Evolutionary conservation across 1,140 invertebrate genomes (phyloP), one percentile per base, ranked within the genome.

Genomic region (Drosophila lowei): DNA sequence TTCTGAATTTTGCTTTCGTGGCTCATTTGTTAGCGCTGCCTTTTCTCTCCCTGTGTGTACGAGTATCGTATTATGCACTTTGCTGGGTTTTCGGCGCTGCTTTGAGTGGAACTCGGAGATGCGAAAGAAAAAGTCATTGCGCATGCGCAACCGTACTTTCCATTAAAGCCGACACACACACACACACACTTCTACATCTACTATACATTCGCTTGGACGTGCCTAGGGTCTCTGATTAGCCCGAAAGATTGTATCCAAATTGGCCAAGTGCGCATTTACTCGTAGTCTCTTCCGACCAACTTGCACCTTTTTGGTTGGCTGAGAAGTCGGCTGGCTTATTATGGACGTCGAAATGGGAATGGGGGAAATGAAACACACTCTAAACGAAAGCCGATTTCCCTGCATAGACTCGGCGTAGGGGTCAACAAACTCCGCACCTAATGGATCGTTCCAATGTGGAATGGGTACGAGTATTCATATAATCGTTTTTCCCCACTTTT

Each of bases 81-180:
- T 34, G 43, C 8, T 60, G 15, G 15, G 41, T 4, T 21, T 47
- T 63, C 18, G 7, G 56, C 0, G 23, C 23, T 5, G 23, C 11
- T 48, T 72, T 62, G 48, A 72, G 58, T 72, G 58, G 41, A 72
- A 43, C 44, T 16, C 55, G 16, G 38, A 30, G 48, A 72, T 65
- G 23, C 8, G 50, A 66, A 70, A 63, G 57, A 70, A 74, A 67
- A 61, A 77, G 67, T 63, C 73, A 79, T 85, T 88, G 62, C 41
- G 83, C 70, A 81, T 86, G 83, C 81, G 81, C 77, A 86, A 43
- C 81, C 47, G 34, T 44, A 54, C 53, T 72, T 57, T 72, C 52
- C 46, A 47, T 44, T 46, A 13, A 54, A 11, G 34, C 8, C n/a
- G n/a, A n/a, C n/a, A n/a, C n/a, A 3, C 34, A 67, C 47, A 42